Conservation (phyloP, 2,113 vertebrate genomes). For the Illadopsis cleaveri region DNA sequence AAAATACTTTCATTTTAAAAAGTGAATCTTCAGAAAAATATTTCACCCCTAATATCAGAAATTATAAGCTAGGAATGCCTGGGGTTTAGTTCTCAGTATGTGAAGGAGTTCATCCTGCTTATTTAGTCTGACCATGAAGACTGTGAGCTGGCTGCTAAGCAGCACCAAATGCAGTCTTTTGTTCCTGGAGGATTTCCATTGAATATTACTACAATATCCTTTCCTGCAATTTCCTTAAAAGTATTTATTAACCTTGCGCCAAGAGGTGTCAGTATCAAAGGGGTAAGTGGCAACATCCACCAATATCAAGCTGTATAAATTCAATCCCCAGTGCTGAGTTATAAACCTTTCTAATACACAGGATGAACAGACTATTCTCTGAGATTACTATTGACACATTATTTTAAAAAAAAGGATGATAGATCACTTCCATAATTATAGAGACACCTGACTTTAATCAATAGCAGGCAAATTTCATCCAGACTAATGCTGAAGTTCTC, state of each 20-base stretch:
- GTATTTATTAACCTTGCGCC: not conserved
- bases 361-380: not conserved
- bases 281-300: not conserved
- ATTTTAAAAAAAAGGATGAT: not conserved
- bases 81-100: not conserved
- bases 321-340: not conserved
- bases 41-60: not conserved
- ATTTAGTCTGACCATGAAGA: not conserved
- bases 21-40: not conserved
- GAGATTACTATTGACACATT: not conserved
- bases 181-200: not conserved
- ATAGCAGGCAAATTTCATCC: slow-evolving; percentile 12
- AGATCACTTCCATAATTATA: slow-evolving; percentile 6
- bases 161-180: not conserved
- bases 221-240: slow-evolving; percentile 14
- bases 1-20: not conserved
- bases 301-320: not conserved
- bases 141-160: not conserved
- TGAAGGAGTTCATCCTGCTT: not conserved
- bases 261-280: not conserved
- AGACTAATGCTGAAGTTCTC: slow-evolving; percentile 12
- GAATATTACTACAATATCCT: not conserved
- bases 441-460: slow-evolving; percentile 12
- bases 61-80: not conserved
- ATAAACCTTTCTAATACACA: not conserved